phyloP scores from a whole-genome alignment of 2,113 vertebrate genomes.

The Edolisoma coerulescens region DNA sequence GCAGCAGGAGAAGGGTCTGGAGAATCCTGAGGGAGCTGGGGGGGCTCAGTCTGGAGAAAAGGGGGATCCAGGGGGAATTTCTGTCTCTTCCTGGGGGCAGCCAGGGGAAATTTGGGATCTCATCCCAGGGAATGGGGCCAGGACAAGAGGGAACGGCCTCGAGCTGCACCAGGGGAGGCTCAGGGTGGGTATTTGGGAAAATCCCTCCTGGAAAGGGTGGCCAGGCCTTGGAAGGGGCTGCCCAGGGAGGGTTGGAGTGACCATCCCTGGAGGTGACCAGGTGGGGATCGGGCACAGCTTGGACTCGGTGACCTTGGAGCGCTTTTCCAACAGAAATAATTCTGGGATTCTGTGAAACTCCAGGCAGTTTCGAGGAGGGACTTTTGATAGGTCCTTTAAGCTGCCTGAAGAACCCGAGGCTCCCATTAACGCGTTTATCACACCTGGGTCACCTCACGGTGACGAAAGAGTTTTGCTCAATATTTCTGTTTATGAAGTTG shows the following conservation, averaged over 20 bases:
- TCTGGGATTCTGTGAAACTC: background rate
- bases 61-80: background rate
- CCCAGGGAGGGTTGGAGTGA: background rate
- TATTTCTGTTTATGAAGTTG: background rate
- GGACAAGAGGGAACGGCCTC: rapidly evolving
- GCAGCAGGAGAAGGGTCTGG: background rate
- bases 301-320: rapidly evolving
- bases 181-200: background rate
- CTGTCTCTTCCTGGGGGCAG: rapidly evolving
- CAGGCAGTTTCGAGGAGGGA: background rate
- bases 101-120: background rate
- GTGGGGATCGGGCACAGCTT: rapidly evolving
- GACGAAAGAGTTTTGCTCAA: slow-evolving; percentile 16
- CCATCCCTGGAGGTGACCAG: background rate
- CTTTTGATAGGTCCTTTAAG: background rate
- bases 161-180: background rate
- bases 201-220: background rate
- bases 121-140: background rate
- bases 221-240: background rate
- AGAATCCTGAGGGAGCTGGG: background rate
- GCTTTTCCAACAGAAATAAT: background rate
- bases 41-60: background rate
- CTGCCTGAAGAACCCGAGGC: background rate
- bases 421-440: background rate
- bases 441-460: background rate